Evolutionary conservation across 2,113 vertebrate genomes (phyloP), one percentile per base, ranked within the genome.

Genomic region (Oryzias woworae): DNA sequence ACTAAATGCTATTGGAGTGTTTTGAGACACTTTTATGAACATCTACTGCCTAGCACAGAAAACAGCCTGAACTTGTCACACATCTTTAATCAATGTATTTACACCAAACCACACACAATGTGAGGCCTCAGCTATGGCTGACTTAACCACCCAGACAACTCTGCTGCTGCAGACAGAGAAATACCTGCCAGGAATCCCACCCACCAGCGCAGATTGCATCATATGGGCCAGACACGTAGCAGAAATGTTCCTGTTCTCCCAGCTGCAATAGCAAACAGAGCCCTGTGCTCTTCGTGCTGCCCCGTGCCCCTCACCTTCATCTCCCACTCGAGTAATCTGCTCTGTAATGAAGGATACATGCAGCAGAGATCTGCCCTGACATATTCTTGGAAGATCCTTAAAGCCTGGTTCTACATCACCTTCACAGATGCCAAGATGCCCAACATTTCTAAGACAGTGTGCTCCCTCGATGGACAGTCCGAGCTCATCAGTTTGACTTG

Each of bases 251-350:
- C 49, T 36, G 20, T 56, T 62, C 61, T 52, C 56, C 42, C 66
- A 49, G 58, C 54, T 54, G 77, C 59, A 60, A 77, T n/a, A 66
- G 80, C 78, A 51, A 85, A 67, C 31, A 36, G 77, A 66, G 67
- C 59, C 57, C 57, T 15, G 62, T 64, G 51, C 71, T 81, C 69
- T 58, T 60, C 68, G 70, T 73, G 82, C 64, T 73, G 58, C 69
- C 63, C 77, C 14, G 45, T 67, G 66, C 71, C 54, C 68, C 66
- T 65, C 73, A 55, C 47, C 58, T 64, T 74, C 78, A 80, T 62
- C 76, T 85, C 71, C 69, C 65, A 58, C 55, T 58, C 41, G 70
- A 80, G 78, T 81, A 82, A 87, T 85, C 75, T 84, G 79, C 75
- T 81, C 74, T 70, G 51, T 73, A 78, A 75, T 82, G 77, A 81